Evolutionary conservation across 2,113 vertebrate species (phyloP).

Genomic region (Glaucidium brasilianum): DNA sequence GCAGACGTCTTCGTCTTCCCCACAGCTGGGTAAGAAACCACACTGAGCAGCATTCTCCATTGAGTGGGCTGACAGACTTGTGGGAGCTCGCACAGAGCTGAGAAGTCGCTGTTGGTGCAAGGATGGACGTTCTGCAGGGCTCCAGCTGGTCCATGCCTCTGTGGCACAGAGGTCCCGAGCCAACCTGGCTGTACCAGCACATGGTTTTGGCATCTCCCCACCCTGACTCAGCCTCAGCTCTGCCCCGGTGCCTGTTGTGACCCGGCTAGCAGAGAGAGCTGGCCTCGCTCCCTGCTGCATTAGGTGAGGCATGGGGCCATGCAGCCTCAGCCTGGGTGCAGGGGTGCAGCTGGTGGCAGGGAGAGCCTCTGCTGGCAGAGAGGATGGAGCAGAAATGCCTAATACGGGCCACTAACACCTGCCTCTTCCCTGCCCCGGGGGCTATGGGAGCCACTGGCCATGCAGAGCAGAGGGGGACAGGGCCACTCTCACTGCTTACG

Average conservation of each 20-base stretch:
- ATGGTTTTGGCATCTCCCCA: not conserved
- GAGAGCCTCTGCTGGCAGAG: not conserved
- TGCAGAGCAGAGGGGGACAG: not conserved
- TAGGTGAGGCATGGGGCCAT: not conserved
- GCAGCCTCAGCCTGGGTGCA: not conserved
- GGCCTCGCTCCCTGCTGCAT: not conserved
- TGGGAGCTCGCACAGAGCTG: not conserved
- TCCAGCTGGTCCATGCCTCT: not conserved
- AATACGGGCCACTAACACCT: not conserved
- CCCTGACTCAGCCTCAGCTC: not conserved
- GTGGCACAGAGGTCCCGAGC: not conserved
- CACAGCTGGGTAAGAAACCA: not conserved
- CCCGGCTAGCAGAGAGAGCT: not conserved
- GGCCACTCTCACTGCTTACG: not conserved
- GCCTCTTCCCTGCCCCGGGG: not conserved
- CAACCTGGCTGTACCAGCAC: not conserved
- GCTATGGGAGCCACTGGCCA: not conserved
- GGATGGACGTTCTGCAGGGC: not conserved
- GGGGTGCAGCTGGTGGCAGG: not conserved
- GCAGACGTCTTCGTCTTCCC: fast-evolving
- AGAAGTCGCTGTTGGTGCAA: not conserved
- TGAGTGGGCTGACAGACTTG: not conserved
- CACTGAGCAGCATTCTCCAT: fast-evolving
- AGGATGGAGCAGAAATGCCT: not conserved
- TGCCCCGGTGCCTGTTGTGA: not conserved